Base-by-base conservation (phyloP, 1,140 invertebrate species). In the Drosophila takahashii region DNA sequence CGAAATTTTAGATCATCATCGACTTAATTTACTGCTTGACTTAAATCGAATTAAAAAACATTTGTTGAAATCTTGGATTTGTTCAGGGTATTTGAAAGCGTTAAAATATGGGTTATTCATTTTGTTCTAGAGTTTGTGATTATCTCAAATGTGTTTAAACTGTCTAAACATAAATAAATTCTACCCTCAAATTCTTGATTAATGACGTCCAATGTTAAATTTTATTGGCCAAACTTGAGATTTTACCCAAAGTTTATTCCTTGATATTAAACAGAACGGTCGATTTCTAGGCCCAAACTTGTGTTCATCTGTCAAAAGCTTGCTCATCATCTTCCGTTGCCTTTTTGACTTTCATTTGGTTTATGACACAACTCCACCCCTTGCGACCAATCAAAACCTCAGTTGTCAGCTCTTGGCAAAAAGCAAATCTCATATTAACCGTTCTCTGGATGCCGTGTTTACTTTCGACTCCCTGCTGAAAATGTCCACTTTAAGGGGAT, bases 401-500 rank as follows among this genome's bases (percentile, higher is more conserved):
- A 59, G 54, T 64, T 76, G 73, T 76, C 73, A 59, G 72, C 61
- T 67, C 52, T 65, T 26, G 36, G 29, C 39, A 54, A 62, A 45
- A 74, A 75, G 60, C 47, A 51, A 65, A 64, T 57, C 53, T 48
- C 41, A 59, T 58, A 75, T 66, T 53, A 76, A 66, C 48, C 67
- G 50, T 61, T 50, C 39, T 39, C 45, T 50, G 51, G 67, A 56
- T 65, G 76, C 37, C 60, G 79, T n/a, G n/a, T n/a, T n/a, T n/a
- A n/a, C n/a, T n/a, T n/a, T n/a, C n/a, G n/a, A 29, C 72, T 53
- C 57, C 78, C 59, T 48, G 36, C 16, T 15, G 53, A 81, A 74
- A 77, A 77, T 81, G 79, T 81, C 79, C 79, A 81, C 79, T 81
- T 77, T 69, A 59, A 74, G 57, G 77, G 58, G 34, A 78, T 84